Percentiles rank a stretch among this genome's conserved stretches.
These are phyloP conservation scores for Coreius guichenoti DNA, from an alignment of 2,797 vertebrate species.

Conservation along the genomic window DNA sequence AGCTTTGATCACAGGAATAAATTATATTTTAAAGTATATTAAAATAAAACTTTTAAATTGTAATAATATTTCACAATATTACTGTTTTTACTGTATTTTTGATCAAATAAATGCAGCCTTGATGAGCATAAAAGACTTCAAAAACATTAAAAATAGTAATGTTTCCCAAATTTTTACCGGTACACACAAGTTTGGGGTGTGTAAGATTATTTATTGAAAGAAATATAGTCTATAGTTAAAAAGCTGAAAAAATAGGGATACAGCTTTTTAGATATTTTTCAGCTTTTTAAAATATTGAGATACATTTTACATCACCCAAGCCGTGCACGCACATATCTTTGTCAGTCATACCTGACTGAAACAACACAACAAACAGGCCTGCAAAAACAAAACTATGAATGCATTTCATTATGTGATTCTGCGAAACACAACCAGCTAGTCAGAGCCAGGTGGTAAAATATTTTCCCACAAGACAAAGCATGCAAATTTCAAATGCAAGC, in stretches of 20 bases:
- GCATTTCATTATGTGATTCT: neutral
- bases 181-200: no score
- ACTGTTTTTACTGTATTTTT: no score
- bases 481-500: neutral
- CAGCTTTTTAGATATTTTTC: neutral
- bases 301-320: neutral
- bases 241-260: neutral
- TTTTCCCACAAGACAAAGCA: neutral
- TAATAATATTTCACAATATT: no score
- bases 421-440: neutral
- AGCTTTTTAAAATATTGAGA: neutral
- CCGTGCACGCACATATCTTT: neutral
- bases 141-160: no score
- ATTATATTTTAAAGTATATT: no score
- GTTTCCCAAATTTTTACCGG: no score
- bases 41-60: no score
- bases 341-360: neutral
- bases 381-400: neutral
- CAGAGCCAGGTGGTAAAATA: neutral
- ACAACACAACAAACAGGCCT: neutral
- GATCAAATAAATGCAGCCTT: no score
- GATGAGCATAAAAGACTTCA: no score
- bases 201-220: no score
- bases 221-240: neutral
- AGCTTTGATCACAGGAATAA: no score